Evolutionary conservation across 2,113 vertebrate genomes (phyloP), one percentile per base, ranked within the genome.

Genomic region (Nyctibius bracteatus): DNA sequence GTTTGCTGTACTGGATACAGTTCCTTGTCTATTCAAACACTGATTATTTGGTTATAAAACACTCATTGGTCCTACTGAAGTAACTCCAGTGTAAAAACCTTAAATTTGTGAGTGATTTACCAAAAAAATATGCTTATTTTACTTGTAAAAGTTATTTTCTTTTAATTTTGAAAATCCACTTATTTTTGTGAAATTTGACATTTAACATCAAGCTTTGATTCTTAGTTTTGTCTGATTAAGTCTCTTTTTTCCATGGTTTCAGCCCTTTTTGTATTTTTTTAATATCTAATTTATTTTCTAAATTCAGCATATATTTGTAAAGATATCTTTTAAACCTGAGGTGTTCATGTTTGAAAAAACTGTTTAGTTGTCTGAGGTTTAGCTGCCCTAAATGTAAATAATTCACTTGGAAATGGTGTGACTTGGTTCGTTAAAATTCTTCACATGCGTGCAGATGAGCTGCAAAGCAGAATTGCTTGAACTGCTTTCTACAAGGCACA

Each of bases 361-460:
- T 46, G 5, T 49, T 67, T 18, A 62, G 72, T 72, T 12, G 12
- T 58, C 74, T 18, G 19, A 57, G 81, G 58, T 43, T 66, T 73
- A 63, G 59, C 67, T 94, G 55, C 75, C 43, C 57, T 72, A 37
- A 75, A 87, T 71, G 61, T 84, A 88, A 90, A 35, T 74, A 17
- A 59, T 86, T 83, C 35, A 44, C 43, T 88, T 79, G 52, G 72
- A 88, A 93, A 47, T 54, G 8, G 35, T 2, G 1, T 44, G 82
- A 23, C 55, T 90, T 47, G 27, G 41, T 85, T 93, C 81, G 33
- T 95, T 94, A 88, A 91, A 95, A 83, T 90, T 90, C 81, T 30
- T 91, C 61, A 39, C 54, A 5, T 82, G 85, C 2, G 4, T 81
- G 41, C 71, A 31, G 58, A 66, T 58, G 90, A 86, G 28, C 92